A percentile compares a stretch with the other conserved stretches of the same genome.
Evolutionary conservation across 2,888 invertebrate species (phyloP).

Genomic region (Hypena proboscidalis): DNA sequence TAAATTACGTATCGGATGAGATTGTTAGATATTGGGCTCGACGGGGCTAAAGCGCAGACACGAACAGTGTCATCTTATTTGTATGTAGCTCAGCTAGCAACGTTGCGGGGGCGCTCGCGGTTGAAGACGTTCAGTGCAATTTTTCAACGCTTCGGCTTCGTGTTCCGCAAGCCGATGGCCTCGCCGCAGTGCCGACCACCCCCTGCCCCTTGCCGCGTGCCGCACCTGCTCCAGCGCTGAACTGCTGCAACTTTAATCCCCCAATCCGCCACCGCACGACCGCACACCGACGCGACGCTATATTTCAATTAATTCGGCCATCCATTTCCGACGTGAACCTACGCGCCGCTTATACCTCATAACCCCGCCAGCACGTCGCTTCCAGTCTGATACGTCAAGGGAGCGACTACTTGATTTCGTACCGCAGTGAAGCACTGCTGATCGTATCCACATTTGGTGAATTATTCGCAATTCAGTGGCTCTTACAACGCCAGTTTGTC

Average conservation of each 20-base stretch:
- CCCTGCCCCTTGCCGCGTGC: conserved; percentile 39
- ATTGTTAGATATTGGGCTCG: conserved; percentile 35
- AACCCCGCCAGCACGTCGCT: conserved; percentile 52
- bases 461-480: conserved; percentile 17
- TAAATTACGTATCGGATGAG: too few relatives aligned
- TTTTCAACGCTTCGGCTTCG: conserved; percentile 79
- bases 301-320: conserved; percentile 83
- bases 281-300: conserved; percentile 75
- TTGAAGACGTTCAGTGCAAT: conserved; percentile 79
- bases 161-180: conserved; percentile 73
- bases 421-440: too few relatives aligned
- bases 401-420: conserved; percentile 47
- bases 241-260: conserved; percentile 80
- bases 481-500: conserved; percentile 18
- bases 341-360: conserved; percentile 67
- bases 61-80: conserved; percentile 65
- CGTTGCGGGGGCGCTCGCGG: conserved; percentile 69
- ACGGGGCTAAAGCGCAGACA: conserved; percentile 35
- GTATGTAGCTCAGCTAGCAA: conserved; percentile 72
- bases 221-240: conserved; percentile 71
- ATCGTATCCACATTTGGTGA: conserved; percentile 16
- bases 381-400: conserved; percentile 45
- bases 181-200: conserved; percentile 55
- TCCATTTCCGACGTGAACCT: conserved; percentile 73
- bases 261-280: conserved; percentile 75